Evolutionary conservation across 2,888 invertebrate genomes (phyloP).

Genomic region (Amphipoea lucens): DNA sequence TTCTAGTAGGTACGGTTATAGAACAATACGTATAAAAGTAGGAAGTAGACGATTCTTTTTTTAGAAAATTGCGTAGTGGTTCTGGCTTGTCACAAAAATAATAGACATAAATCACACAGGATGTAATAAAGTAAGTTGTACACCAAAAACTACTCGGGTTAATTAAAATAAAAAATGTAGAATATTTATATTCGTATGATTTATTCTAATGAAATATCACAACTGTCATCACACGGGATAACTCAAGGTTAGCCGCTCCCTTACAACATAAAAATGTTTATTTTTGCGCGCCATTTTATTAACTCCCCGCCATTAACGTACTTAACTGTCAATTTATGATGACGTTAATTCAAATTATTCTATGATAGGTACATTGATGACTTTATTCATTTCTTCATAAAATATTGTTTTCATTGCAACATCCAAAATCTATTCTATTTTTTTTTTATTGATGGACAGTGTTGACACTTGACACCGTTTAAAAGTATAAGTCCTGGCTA

Average conservation of each 20-base stretch:
- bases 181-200: conserved; percentile 46
- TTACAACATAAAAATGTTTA: conserved; percentile 51
- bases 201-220: conserved; percentile 63
- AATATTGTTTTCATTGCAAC: conserved; percentile 9
- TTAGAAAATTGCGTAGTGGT: neutral
- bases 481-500: neutral
- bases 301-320: conserved; percentile 47
- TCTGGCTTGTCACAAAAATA: neutral
- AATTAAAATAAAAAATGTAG: conserved; percentile 53
- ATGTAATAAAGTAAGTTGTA: conserved; percentile 13
- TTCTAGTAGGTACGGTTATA: neutral
- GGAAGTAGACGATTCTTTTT: neutral
- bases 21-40: neutral
- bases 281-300: conserved; percentile 59
- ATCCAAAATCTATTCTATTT: neutral
- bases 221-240: conserved; percentile 53
- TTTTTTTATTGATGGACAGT: conserved; percentile 21
- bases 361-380: conserved; percentile 23
- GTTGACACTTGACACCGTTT: neutral
- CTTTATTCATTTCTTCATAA: conserved; percentile 32
- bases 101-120: neutral
- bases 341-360: conserved; percentile 59
- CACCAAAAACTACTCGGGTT: conserved; percentile 34
- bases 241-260: conserved; percentile 60
- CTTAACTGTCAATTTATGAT: conserved; percentile 57